phyloP scores from a whole-genome alignment of 1,140 invertebrate species.

The Dinothrombium tinctorium region DNA sequence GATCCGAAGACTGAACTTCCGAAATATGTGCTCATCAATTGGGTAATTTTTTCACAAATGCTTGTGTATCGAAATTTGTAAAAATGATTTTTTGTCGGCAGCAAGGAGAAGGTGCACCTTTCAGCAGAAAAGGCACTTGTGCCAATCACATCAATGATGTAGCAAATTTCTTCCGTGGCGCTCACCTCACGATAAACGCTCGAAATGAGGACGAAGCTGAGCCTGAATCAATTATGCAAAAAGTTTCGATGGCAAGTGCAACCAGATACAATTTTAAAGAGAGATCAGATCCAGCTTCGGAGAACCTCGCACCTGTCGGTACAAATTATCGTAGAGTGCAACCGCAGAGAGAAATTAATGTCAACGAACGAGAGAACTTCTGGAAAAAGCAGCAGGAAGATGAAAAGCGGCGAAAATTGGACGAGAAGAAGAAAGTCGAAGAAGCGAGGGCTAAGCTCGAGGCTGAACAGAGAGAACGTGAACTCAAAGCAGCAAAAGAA shows the following conservation, averaged over 20 bases:
- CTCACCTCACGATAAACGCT: slow-evolving; percentile 68
- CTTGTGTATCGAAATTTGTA: too few relatives aligned
- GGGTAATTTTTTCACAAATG: too few relatives aligned
- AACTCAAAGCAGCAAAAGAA: slow-evolving; percentile 25
- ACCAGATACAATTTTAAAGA: slow-evolving; percentile 63
- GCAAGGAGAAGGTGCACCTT: slow-evolving; percentile 80
- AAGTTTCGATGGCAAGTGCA: slow-evolving; percentile 49
- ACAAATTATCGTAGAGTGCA: slow-evolving; percentile 34
- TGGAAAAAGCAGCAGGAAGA: slow-evolving; percentile 46
- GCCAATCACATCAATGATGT: slow-evolving; percentile 70
- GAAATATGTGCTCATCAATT: too few relatives aligned
- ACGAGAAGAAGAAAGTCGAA: slow-evolving; percentile 29
- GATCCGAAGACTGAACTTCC: too few relatives aligned
- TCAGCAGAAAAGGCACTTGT: slow-evolving; percentile 64
- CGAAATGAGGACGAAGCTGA: slow-evolving; percentile 76
- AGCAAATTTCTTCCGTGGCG: slow-evolving; percentile 44
- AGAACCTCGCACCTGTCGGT: slow-evolving; percentile 21
- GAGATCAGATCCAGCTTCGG: slow-evolving; percentile 22
- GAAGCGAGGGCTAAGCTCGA: slow-evolving; percentile 27
- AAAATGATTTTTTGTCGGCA: too few relatives aligned
- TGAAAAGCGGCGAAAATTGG: slow-evolving; percentile 33
- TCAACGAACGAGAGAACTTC: slow-evolving; percentile 58
- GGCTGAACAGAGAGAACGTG: slow-evolving; percentile 32
- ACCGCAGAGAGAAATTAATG: slow-evolving; percentile 51
- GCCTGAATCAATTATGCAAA: slow-evolving; percentile 48